These are phyloP conservation scores for Apocrypta bakeri DNA, from an alignment of 1,140 invertebrate species.

Conservation along the genomic window DNA sequence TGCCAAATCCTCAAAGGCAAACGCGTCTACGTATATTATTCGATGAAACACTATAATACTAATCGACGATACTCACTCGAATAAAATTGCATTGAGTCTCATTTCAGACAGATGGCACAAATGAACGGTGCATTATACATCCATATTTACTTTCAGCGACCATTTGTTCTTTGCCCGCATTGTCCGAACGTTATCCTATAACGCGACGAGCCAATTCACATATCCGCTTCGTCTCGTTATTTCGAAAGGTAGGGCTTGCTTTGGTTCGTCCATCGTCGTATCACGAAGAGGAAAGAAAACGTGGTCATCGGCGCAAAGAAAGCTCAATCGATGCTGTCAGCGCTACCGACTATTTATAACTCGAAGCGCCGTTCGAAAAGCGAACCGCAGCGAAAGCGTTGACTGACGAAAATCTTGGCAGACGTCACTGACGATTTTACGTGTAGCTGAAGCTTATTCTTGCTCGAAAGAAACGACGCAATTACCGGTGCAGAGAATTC, in stretches of 20 bases:
- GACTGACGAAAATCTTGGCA: slow-evolving; percentile 12
- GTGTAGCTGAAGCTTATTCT: no score
- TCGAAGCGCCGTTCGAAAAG: slow-evolving; percentile 10
- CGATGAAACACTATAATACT: no score
- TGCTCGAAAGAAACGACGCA: not conserved
- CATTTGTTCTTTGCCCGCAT: no score
- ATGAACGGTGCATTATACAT: no score
- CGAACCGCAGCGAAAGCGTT: not conserved
- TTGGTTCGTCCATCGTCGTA: not conserved
- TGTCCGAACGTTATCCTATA: not conserved
- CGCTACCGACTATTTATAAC: slow-evolving; percentile 17
- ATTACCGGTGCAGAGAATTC: not conserved
- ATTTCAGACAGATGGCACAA: no score
- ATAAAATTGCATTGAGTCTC: no score
- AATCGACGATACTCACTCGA: no score
- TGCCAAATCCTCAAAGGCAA: not conserved
- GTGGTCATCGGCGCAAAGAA: not conserved
- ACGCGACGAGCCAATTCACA: not conserved
- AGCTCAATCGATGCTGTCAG: slow-evolving; percentile 17
- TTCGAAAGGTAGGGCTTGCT: no score
- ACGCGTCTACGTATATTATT: not conserved
- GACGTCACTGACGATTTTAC: no score
- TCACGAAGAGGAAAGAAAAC: not conserved
- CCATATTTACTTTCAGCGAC: no score
- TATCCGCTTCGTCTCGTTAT: not conserved